phyloP scores from a whole-genome alignment of 1,140 invertebrate species.

The Zaprionus camerounensis region DNA sequence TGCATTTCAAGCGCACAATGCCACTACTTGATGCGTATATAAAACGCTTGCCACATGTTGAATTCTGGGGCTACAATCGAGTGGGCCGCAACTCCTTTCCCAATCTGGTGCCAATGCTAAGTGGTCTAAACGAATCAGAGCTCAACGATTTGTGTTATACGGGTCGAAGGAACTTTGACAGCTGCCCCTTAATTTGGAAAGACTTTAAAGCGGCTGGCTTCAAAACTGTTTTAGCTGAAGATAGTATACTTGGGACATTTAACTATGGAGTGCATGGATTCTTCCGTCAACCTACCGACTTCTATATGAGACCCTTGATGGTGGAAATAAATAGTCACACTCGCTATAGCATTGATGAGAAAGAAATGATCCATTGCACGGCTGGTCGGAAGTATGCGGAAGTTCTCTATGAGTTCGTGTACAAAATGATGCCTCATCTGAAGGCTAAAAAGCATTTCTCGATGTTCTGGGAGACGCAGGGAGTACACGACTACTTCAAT shows the following conservation, averaged over 20 bases:
- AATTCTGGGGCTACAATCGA: constrained; percentile 91
- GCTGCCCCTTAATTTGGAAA: constrained; percentile 37
- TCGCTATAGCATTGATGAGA: constrained; percentile 46
- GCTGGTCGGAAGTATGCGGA: constrained; percentile 40
- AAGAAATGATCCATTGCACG: constrained; percentile 36
- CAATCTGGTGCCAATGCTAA: constrained; percentile 90
- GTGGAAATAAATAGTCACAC: constrained; percentile 42
- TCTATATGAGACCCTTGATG: constrained; percentile 43
- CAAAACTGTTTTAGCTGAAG: constrained; percentile 49
- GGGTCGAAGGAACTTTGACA: constrained; percentile 1
- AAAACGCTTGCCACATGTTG: constrained; percentile 86
- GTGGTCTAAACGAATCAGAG: constrained; percentile 86
- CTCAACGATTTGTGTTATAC: constrained; percentile 86
- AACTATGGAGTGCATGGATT: not conserved
- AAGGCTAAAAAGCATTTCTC: constrained; percentile 36
- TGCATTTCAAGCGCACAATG: constrained; percentile 93
- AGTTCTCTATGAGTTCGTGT: constrained; percentile 46
- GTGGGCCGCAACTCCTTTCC: constrained; percentile 92
- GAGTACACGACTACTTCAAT: constrained; percentile 55
- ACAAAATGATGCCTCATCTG: constrained; percentile 40
- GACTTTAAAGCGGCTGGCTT: constrained; percentile 42
- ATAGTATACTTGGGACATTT: constrained; percentile 25
- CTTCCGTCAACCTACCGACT: constrained; percentile 27
- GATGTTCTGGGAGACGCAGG: constrained; percentile 59
- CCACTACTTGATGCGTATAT: constrained; percentile 88